Evolutionary conservation across 2,888 invertebrate species (phyloP).

Genomic region (Plagodis pulveraria): DNA sequence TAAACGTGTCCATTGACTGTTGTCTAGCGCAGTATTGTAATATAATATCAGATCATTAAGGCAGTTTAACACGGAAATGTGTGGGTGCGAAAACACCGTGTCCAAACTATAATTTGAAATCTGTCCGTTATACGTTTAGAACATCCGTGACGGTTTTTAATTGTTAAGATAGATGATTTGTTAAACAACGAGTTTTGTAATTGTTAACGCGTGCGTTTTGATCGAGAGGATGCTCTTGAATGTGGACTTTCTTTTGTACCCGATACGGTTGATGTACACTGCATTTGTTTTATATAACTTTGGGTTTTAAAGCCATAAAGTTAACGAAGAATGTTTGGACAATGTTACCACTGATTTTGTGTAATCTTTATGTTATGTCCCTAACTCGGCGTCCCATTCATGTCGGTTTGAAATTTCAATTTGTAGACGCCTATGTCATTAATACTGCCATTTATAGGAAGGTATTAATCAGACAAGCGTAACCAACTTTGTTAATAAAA

Average conservation of each 20-base stretch:
- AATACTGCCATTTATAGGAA: neutral
- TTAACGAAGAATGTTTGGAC: conserved; percentile 20
- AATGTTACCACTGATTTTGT: conserved; percentile 14
- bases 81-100: conserved; percentile 83
- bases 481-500: no score
- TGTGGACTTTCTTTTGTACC: conserved; percentile 64
- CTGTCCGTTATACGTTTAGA: conserved; percentile 55
- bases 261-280: conserved; percentile 24
- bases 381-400: conserved; percentile 13
- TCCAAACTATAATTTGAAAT: conserved; percentile 82
- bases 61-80: conserved; percentile 79
- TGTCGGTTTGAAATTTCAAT: conserved; percentile 6
- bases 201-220: conserved; percentile 78
- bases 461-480: no score
- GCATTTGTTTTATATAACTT: conserved; percentile 4
- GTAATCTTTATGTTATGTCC: conserved; percentile 3
- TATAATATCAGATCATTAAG: conserved; percentile 80
- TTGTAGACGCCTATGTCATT: conserved; percentile 1
- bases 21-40: conserved; percentile 72
- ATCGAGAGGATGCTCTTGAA: conserved; percentile 53
- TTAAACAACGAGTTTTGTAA: conserved; percentile 71
- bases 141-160: conserved; percentile 75
- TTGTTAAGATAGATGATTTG: conserved; percentile 75
- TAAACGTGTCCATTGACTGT: conserved; percentile 61
- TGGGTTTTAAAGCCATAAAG: conserved; percentile 10